A percentile compares a stretch with the other conserved stretches of the same genome.
These are phyloP conservation scores for Salticus scenicus DNA, from an alignment of 2,888 invertebrate genomes.

Conservation along the genomic window DNA sequence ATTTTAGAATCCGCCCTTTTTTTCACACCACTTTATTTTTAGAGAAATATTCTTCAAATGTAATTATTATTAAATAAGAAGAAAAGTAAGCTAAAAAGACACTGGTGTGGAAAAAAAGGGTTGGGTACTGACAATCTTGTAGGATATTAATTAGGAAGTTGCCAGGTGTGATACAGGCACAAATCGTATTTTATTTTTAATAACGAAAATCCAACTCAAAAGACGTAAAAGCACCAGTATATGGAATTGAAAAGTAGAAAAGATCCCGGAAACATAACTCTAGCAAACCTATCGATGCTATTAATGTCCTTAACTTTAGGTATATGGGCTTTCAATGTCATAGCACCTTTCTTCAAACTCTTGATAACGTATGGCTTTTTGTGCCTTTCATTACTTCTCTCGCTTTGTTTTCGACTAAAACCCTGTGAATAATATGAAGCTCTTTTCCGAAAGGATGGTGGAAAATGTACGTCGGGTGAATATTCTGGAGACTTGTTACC, in stretches of 20 bases:
- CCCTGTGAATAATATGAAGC: slow-evolving; percentile 54
- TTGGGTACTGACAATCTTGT: too few species aligned
- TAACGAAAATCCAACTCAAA: slow-evolving; percentile 72
- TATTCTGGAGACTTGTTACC: slow-evolving; percentile 72
- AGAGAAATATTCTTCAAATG: too few species aligned
- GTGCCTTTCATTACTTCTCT: slow-evolving; percentile 62
- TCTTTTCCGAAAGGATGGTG: slow-evolving; percentile 82
- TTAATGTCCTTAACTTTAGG: slow-evolving; percentile 97
- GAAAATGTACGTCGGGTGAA: slow-evolving; percentile 79
- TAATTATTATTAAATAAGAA: too few species aligned
- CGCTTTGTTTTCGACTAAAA: slow-evolving; percentile 37
- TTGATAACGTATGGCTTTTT: slow-evolving; percentile 80
- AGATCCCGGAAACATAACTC: slow-evolving; percentile 95
- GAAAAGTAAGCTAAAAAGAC: too few species aligned
- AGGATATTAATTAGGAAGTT: too few species aligned
- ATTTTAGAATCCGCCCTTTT: too few species aligned
- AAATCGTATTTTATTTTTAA: too few species aligned
- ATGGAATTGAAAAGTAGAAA: slow-evolving; percentile 95
- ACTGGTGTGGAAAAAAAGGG: too few species aligned
- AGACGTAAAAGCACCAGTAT: slow-evolving; percentile 95
- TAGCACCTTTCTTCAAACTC: slow-evolving; percentile 87
- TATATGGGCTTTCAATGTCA: slow-evolving; percentile 85
- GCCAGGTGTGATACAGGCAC: too few species aligned
- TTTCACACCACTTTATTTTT: too few species aligned
- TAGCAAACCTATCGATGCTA: slow-evolving; percentile 96